Base-by-base conservation (phyloP, 2,797 vertebrate genomes). In the Liparis tanakae region DNA sequence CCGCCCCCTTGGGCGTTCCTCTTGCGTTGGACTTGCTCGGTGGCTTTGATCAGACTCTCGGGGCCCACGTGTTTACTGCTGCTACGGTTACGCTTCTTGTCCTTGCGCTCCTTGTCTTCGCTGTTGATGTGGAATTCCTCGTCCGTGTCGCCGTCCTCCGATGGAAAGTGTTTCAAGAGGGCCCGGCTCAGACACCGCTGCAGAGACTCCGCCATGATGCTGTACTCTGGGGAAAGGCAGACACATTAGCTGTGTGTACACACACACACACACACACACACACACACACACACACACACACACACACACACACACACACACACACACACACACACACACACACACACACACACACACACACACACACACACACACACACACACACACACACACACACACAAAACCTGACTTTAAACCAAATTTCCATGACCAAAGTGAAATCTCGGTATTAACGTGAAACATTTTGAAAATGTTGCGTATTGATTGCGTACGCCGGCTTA, bases 141-240 rank as follows among this genome's bases (percentile, higher is more conserved):
- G 15, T 99, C 98, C 0, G 98, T 98, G 89, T 99, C 98, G 1
- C 95, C 96, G 6, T 99, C 98, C 88, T 99, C 98, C 0, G 96
- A 95, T 15, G 98, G 98, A 70, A 98, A 98, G 89, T 99, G 98
- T 90, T 99, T 99, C 46, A 95, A 88, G 87, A 99, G 93, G 0
- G 98, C 97, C 64, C 97, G 96, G 90, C 94, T 96, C 82, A 99
- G 99, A 86, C 98, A 98, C 33, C 97, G 94, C 62, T 99, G 97
- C 51, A 99, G 91, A 57, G 97, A 97, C 87, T 97, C 97, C 0
- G 98, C 96, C 98, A 99, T 99, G 91, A 96, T 94, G 5, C 97
- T 98, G 86, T 99, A 99, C 54, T 99, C 98, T 99, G 89, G 12
- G 58, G 64, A 76, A 30, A 74, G 15, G 44, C 3, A 15, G 13